Evolutionary conservation across 2,888 invertebrate species (phyloP), one percentile per base, ranked within the genome.

Genomic region (Drosophila recens): DNA sequence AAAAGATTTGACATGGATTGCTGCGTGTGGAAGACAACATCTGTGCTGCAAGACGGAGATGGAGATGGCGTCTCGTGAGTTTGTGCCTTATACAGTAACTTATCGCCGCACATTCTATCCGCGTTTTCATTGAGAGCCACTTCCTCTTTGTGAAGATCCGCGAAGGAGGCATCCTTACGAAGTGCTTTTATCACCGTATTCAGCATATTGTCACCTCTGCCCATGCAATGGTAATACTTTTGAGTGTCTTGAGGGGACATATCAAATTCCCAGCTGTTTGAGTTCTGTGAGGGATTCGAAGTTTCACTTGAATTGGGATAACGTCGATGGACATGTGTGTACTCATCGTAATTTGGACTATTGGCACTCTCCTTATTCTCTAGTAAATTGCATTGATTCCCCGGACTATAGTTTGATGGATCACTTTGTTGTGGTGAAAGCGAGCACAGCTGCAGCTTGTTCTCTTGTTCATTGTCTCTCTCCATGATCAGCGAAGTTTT

Each of bases 401-500:
- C 71, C 0, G 79, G 79, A 36, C 67, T 78, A 17, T 78, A 64
- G 36, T 65, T 71, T 0, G 79, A 77, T 5, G 71, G 67, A 62
- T 71, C 65, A 30, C 79, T 77, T 45, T 78, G 66, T 38, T 77
- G 63, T 11, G 74, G 77, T 1, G 65, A 78, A 4, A 73, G 53
- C 13, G 87, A 87, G 27, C 79, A 72, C 0, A 82, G 57, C 40
- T 75, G 70, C 40, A 72, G 45, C 45, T 82, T 75, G 17, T 59
- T 71, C 33, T 90, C 74, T 48, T 88, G 80, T 5, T 87, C 82
- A 34, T 88, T 90, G 15, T 92, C 91, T 65, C 91, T 81, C 80
- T 92, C 90, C 57, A 92, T 84, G n/a, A 92, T 91, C 56, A 91
- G 80, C 34, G 90, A 91, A 3, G 92, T 92, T 75, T 92, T 92